A percentile compares a stretch with the other conserved stretches of the same genome.
Conservation (phyloP, 2,888 invertebrate genomes). For the Dolichomitus sp. region DNA sequence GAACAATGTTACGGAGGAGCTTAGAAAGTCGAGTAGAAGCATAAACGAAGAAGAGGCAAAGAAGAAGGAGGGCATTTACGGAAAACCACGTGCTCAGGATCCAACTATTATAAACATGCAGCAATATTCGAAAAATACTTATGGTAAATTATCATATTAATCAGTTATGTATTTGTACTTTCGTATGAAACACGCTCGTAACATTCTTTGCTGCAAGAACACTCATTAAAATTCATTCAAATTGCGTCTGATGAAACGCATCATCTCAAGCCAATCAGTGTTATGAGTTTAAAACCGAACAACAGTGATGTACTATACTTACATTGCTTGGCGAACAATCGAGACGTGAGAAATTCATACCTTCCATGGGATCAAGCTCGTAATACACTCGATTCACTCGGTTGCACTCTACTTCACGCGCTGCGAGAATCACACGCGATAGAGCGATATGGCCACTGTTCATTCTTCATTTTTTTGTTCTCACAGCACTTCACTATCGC, state of each 20-base stretch:
- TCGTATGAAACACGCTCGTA: neutral
- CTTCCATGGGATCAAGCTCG: constrained; percentile 50
- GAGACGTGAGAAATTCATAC: constrained; percentile 64
- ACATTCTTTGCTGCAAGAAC: neutral
- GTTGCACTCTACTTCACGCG: constrained; percentile 53
- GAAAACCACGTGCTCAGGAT: constrained; percentile 87
- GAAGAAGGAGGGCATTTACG: constrained; percentile 88
- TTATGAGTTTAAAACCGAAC: constrained; percentile 10
- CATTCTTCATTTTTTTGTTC: constrained; percentile 51
- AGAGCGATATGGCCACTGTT: constrained; percentile 23
- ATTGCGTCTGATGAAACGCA: constrained; percentile 28
- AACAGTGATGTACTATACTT: neutral
- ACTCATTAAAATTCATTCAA: neutral
- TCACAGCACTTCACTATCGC: constrained; percentile 43
- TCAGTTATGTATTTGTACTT: neutral
- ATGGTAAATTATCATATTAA: constrained; percentile 72
- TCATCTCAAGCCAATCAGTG: constrained; percentile 33
- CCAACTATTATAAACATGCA: constrained; percentile 69
- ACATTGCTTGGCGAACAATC: constrained; percentile 38
- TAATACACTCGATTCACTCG: constrained; percentile 60
- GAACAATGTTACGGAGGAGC: constrained; percentile 89
- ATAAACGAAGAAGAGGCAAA: constrained; percentile 85
- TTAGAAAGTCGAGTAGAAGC: constrained; percentile 86
- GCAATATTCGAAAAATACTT: constrained; percentile 81
- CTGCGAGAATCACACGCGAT: constrained; percentile 59